Base-by-base conservation (phyloP, 2,888 invertebrate species). In the Salticus scenicus region DNA sequence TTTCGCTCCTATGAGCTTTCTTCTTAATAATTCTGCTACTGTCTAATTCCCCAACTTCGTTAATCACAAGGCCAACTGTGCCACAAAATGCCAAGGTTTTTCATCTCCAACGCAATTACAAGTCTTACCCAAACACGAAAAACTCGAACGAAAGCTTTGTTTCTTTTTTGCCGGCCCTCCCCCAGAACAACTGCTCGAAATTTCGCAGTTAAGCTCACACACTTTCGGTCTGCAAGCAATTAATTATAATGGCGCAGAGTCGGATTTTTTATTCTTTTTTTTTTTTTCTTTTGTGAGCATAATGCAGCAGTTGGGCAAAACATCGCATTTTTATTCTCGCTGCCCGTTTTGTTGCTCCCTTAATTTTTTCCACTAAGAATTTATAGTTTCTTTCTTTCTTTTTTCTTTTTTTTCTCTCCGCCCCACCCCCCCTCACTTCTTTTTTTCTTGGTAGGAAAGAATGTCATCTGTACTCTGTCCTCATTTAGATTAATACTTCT, bases 231-330 rank as follows among this genome's bases (percentile, higher is more conserved):
- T 37, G 72, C 47, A 14, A 47, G 80, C 80, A 74, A 80, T 80
- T 80, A 80, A 80, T 80, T 74, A 80, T 74, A 80, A 74, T 80
- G 67, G 73, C 73, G 37, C 37, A 80, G 31, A 37, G 57, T 24
- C 12, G 80, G 67, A 74, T 42, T 74, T 80, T 66, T 71, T 79
- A 72, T 64, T 41, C 37, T 51, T 69, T 70, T n/a, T 33, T 69
- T 33, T 42, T n/a, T 47, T 75, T 31, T 47, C 51, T 17, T 37
- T 4, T 7, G 33, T 28, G 63, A 41, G n/a, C 42, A 79, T 79
- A 33, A 33, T 72, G 64, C 71, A 79, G 79, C 79, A 79, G 63
- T 72, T 66, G 42, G 66, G 72, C 64, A 67, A 80, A 73, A 80
- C 73, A 67, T 57, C 73, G 67, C 41, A 74, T 80, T 80, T 72